phyloP scores from a whole-genome alignment of 1,140 invertebrate species.

The Bombus confusus region DNA sequence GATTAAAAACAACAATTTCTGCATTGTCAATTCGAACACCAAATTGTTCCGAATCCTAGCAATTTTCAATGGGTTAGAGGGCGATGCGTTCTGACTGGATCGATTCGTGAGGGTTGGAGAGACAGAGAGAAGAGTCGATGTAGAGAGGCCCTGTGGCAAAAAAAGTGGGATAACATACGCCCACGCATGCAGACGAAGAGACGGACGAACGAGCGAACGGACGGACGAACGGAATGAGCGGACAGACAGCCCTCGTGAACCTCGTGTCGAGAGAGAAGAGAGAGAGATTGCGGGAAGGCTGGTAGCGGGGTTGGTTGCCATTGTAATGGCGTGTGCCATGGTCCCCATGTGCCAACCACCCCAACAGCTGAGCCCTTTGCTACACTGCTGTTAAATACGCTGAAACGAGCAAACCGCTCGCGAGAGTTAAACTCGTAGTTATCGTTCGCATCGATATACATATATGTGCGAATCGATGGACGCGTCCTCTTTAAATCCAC shows the following conservation, averaged over 20 bases:
- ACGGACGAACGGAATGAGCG: slow-evolving; percentile 40
- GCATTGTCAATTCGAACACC: slow-evolving; percentile 38
- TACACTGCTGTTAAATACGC: slow-evolving; percentile 69
- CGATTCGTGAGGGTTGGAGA: slow-evolving; percentile 53
- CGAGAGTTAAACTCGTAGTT: slow-evolving; percentile 71
- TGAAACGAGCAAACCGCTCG: slow-evolving; percentile 70
- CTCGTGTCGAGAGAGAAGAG: slow-evolving; percentile 53
- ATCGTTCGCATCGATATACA: slow-evolving; percentile 67
- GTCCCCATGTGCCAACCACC: slow-evolving; percentile 68
- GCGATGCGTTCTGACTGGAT: slow-evolving; percentile 63
- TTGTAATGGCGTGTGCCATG: slow-evolving; percentile 73
- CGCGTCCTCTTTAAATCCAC: slow-evolving; percentile 66
- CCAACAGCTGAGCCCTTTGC: slow-evolving; percentile 62
- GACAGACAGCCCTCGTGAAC: slow-evolving; percentile 64
- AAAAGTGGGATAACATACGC: slow-evolving; percentile 71
- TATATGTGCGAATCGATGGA: slow-evolving; percentile 55
- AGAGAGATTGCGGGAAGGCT: slow-evolving; percentile 55
- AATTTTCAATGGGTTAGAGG: slow-evolving; percentile 62
- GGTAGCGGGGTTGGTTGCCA: slow-evolving; percentile 60
- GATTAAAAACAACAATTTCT: slow-evolving; percentile 40
- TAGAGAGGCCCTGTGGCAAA: slow-evolving; percentile 66
- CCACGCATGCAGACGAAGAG: slow-evolving; percentile 63
- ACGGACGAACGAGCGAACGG: slow-evolving; percentile 31
- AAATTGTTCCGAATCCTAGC: slow-evolving; percentile 59
- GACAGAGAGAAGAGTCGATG: slow-evolving; percentile 59